Percentiles rank a stretch among this genome's conserved stretches.
Evolutionary conservation across 2,797 vertebrate genomes (phyloP).

Genomic region (Sphenodon punctatus): DNA sequence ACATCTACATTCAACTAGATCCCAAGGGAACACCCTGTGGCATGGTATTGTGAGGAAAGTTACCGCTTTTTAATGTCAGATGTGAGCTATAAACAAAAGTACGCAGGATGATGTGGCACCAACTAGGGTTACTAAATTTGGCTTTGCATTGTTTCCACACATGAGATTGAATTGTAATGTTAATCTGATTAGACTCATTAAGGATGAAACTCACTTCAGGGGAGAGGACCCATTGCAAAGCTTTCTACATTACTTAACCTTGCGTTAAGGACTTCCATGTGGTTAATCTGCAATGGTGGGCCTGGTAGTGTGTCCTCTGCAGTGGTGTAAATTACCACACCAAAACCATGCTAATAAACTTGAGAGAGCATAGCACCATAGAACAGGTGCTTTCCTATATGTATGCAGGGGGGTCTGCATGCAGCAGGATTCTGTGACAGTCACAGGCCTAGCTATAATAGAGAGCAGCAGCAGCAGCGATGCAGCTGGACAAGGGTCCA

Average conservation of each 20-base stretch:
- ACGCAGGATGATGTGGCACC: conserved; percentile 45
- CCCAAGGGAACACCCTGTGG: not conserved
- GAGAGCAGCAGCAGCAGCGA: too few relatives aligned
- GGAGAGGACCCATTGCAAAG: not conserved
- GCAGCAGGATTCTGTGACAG: too few relatives aligned
- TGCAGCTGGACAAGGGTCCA: too few relatives aligned
- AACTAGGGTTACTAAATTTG: conserved; percentile 56
- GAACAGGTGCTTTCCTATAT: not conserved
- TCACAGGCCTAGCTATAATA: too few relatives aligned
- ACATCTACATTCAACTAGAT: not conserved
- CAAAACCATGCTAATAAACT: not conserved
- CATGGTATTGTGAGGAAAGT: conserved; percentile 13
- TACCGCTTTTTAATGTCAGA: conserved; percentile 41
- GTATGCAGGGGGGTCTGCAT: not conserved
- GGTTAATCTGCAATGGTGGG: not conserved
- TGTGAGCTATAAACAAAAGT: conserved; percentile 44
- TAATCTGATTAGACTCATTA: conserved; percentile 69
- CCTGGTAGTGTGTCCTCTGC: not conserved
- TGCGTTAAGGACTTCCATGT: conserved; percentile 36
- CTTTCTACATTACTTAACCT: conserved; percentile 59
- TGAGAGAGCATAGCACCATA: too few relatives aligned
- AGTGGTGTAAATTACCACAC: not conserved
- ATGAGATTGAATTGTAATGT: conserved; percentile 57
- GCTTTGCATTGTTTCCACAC: conserved; percentile 57
- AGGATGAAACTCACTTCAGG: not conserved